Evolutionary conservation across 2,888 invertebrate genomes (phyloP), one percentile per base, ranked within the genome.

Genomic region (Tipula helvola): DNA sequence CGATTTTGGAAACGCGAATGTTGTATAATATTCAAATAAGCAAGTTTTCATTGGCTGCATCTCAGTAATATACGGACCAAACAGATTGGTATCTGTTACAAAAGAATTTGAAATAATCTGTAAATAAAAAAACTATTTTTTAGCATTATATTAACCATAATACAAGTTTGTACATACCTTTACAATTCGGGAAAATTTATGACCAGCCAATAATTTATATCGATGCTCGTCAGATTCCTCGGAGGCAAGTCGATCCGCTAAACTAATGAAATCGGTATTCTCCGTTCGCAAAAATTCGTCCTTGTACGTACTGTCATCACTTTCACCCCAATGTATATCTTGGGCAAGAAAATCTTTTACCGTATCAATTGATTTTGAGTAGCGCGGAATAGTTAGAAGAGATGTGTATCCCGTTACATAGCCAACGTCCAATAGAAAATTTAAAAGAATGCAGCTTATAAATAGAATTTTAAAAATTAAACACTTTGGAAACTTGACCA

Each of bases 271-370:
- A 71, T 71, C 28, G 7, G 10, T 3, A 28, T 71, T 18, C 5
- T 71, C 71, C 1, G 71, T 71, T 71, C 28, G 18, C 28, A 71
- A 71, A 71, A 71, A 4, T 10, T 71, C 71, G 10, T 28, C 28
- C 10, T 12, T 71, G 10, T 71, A 71, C 28, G 71, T 28, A 3
- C 28, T 28, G 8, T 71, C 71, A 18, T n/a, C 12, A 52, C 1
- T 10, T 28, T 71, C 71, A 71, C 71, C 28, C 71, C 71, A 71
- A 12, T 71, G 18, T 71, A 71, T 28, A 13, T 12, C 71, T 71
- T 85, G 85, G 5, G 42, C 85, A 18, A 85, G 28, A 42, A 85
- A 85, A 85, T 85, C 85, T 85, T 85, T 85, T 18, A 85, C 5
- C 16, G 85, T 85, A 41, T 42, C 85, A 18, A 85, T 85, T 8